Base-by-base conservation (phyloP, 1,140 invertebrate genomes). In the Leptestheria dahalacensis region DNA sequence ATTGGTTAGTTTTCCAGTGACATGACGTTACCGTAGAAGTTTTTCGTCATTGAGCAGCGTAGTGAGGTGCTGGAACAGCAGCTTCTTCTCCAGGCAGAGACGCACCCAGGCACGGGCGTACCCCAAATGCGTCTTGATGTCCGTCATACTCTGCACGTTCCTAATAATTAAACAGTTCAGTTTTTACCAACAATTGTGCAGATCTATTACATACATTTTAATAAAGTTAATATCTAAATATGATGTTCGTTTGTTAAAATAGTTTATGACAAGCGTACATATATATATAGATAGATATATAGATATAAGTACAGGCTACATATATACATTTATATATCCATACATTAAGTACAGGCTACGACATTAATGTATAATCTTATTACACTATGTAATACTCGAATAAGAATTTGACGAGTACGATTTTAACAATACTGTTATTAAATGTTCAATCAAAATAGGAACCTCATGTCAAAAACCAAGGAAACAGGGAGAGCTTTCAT, bases 101-200 rank as follows among this genome's bases (percentile, higher is more conserved):
- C 96, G 79, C 2, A 99, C 91, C 85, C 91, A 99, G 0, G 96
- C 95, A 67, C 95, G 78, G 0, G 94, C 91, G 70, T 93, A 95
- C 1, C 97, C 97, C 60, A 99, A 94, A 64, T 97, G 91, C 0
- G 94, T 98, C 76, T 96, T 97, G 4, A 99, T 95, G 69, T 96
- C 92, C 1, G 86, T 84, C 88, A 96, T 95, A 15, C 85, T 83
- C 77, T 94, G 85, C n/a, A 97, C 84, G 71, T 93, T 94, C 66
- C 90, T 88, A 66, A 47, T 77, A 75, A 68, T 21, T 54, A 63
- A 62, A 60, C 50, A 3, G 1, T 57, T 46, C 15, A 24, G 9
- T 10, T 25, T 24, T 61, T 18, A 51, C 12, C 10, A 3, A 18
- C 18, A 11, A 3, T 11, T 49, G 23, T 25, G 49, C 15, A 51